Conservation (phyloP, 1,140 invertebrate species). For the silkworm (Bombyx mori) region ASM3026992v2 NC_085109.1:872001-872500, state of each 20-base stretch:
- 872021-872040: conserved; percentile 14
- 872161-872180: not conserved
- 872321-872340: no score
- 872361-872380: no score
- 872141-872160: not conserved
- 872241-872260: not conserved
- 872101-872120: not conserved
- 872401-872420: no score
- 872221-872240: not conserved
- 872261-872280: not conserved
- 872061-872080: conserved; percentile 3
- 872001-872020: conserved; percentile 13
- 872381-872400: no score
- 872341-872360: no score
- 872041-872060: conserved; percentile 6
- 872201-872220: not conserved
- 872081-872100: not conserved
- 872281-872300: not conserved
- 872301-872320: no score
- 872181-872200: not conserved
- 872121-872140: not conserved
- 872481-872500: no score
- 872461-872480: no score
- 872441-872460: no score
- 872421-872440: no score